These are phyloP conservation scores for Papilio gigon DNA, from an alignment of 2,888 invertebrate genomes.

Conservation along the genomic window DNA sequence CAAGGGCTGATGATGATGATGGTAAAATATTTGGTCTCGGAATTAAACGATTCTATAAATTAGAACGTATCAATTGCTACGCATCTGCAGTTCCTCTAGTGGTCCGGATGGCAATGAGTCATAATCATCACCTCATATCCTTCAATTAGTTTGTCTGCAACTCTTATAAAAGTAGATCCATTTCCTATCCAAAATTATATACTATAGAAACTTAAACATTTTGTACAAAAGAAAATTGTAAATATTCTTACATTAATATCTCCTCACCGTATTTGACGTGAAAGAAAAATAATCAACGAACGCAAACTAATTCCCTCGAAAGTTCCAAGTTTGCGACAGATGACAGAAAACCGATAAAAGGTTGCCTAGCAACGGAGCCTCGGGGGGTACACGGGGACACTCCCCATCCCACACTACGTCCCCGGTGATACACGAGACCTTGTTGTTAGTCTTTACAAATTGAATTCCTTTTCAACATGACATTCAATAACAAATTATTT, in stretches of 20 bases:
- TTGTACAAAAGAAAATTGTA: not conserved
- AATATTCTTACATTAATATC: not conserved
- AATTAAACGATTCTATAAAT: too few relatives aligned
- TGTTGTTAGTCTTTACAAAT: constrained; percentile 29
- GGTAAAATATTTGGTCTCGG: too few relatives aligned
- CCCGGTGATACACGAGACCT: constrained; percentile 9
- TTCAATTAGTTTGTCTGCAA: too few relatives aligned
- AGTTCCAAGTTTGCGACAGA: constrained; percentile 29
- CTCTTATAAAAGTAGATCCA: too few relatives aligned
- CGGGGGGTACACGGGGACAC: constrained; percentile 2
- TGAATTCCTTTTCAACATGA: constrained; percentile 21
- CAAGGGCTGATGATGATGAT: too few relatives aligned
- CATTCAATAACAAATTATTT: constrained; percentile 23
- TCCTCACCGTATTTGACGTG: not conserved
- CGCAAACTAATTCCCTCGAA: constrained; percentile 22
- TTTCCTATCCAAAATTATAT: too few relatives aligned
- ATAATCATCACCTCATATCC: too few relatives aligned
- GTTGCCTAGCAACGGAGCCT: constrained; percentile 31
- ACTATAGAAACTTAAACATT: not conserved
- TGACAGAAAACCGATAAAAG: constrained; percentile 45
- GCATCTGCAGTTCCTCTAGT: too few relatives aligned
- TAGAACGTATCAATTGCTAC: too few relatives aligned
- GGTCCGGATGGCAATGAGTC: too few relatives aligned
- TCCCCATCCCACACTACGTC: not conserved
- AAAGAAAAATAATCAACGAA: constrained; percentile 14